A percentile compares a stretch with the other conserved stretches of the same genome.
phyloP scores from a whole-genome alignment of 2,113 vertebrate genomes.

The Miniopterus natalensis region DNA sequence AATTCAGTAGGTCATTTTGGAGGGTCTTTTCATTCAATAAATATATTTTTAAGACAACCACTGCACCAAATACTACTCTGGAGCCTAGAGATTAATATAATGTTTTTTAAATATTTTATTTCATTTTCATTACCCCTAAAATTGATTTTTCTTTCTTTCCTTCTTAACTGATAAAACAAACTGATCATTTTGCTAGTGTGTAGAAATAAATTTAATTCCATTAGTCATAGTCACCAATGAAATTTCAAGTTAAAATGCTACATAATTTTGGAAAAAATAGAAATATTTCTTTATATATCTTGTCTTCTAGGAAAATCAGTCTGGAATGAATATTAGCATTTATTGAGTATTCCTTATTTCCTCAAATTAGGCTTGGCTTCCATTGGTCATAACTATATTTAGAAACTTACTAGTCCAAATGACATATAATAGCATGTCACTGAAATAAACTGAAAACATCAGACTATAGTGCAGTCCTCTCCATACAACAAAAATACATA shows the following conservation, averaged over 20 bases:
- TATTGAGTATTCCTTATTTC: neutral
- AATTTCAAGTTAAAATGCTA: neutral
- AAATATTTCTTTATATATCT: neutral
- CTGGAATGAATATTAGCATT: slow-evolving; percentile 3
- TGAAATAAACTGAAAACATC: neutral
- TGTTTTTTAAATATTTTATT: neutral
- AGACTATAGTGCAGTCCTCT: neutral
- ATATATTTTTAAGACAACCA: neutral
- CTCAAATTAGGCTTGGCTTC: neutral
- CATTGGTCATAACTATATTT: neutral
- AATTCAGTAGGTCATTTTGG: neutral
- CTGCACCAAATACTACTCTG: neutral
- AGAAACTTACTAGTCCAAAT: neutral
- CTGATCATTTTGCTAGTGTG: neutral
- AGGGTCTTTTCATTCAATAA: neutral
- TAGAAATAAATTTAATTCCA: neutral
- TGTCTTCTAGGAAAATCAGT: neutral
- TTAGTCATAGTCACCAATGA: neutral
- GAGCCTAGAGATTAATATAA: neutral
- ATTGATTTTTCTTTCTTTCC: slow-evolving; percentile 20
- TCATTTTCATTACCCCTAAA: neutral
- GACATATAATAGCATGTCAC: neutral
- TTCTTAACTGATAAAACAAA: neutral
- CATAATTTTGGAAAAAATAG: neutral
- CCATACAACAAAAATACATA: neutral